Conservation (phyloP, 2,113 vertebrate species). For the Rhadina sibilatrix region DNA sequence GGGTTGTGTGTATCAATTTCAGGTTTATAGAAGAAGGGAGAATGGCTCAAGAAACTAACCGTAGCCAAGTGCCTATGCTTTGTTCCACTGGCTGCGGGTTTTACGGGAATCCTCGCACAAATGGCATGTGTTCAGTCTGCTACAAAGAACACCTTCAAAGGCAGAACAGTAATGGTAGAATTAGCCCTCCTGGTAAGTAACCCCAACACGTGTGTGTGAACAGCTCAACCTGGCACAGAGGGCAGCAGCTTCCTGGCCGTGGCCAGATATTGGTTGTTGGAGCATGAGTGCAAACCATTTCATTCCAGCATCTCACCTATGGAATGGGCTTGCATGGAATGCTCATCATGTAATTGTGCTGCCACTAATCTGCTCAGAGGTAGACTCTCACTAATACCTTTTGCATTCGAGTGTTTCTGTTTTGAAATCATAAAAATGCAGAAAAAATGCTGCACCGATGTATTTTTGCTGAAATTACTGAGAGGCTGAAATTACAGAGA, state of each 20-base stretch:
- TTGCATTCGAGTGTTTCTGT: background rate
- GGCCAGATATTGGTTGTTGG: background rate
- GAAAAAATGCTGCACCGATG: background rate
- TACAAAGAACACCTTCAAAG: conserved; percentile 89
- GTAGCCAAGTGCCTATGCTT: conserved; percentile 87
- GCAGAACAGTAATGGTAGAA: conserved; percentile 84
- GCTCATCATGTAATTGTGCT: background rate
- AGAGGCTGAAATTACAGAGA: too few species aligned
- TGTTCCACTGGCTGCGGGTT: conserved; percentile 90
- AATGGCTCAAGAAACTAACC: conserved; percentile 92
- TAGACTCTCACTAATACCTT: background rate
- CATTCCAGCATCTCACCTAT: background rate
- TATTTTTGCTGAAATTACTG: background rate
- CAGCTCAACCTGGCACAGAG: rapidly evolving
- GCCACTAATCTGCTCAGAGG: background rate
- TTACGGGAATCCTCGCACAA: conserved; percentile 87
- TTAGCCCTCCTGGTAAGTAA: conserved; percentile 84
- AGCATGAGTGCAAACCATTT: background rate
- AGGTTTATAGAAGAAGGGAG: conserved; percentile 75
- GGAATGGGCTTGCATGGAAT: background rate
- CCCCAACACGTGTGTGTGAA: background rate
- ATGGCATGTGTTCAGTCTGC: conserved; percentile 90
- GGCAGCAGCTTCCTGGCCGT: background rate
- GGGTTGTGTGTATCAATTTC: conserved; percentile 44
- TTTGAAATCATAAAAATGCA: background rate